Evolutionary conservation across 2,113 vertebrate species (phyloP).

Genomic region (Nerophis ophidion): DNA sequence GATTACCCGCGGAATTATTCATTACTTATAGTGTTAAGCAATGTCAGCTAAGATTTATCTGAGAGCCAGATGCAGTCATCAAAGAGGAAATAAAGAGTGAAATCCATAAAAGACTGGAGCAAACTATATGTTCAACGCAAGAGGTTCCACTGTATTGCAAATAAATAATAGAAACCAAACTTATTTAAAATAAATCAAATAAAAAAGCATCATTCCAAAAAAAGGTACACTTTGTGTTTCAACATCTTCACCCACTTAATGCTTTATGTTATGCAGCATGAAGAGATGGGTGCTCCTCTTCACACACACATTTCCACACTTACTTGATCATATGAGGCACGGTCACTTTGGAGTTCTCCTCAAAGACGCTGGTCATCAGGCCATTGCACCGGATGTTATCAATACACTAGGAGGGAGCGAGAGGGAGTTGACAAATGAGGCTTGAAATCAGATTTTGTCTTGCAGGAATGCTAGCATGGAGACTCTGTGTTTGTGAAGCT

Average conservation of each 20-base stretch:
- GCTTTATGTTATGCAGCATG: conserved; percentile 25
- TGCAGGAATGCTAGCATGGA: conserved; percentile 11
- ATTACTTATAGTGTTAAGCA: too few relatives aligned
- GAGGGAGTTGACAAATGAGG: neutral
- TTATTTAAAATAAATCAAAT: conserved; percentile 18
- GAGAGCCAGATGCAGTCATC: too few relatives aligned
- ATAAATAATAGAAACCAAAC: conserved; percentile 23
- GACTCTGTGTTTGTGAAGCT: conserved; percentile 36
- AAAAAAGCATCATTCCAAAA: conserved; percentile 26
- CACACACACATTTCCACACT: conserved; percentile 58
- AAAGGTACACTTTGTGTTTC: conserved; percentile 1
- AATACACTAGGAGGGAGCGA: conserved; percentile 77
- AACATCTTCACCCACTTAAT: conserved; percentile 17
- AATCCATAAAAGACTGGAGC: neutral
- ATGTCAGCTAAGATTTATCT: too few relatives aligned
- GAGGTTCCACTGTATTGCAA: conserved; percentile 15
- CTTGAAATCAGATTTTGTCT: conserved; percentile 5
- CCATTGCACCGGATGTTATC: conserved; percentile 99
- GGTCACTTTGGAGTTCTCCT: conserved; percentile 98
- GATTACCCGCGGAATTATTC: too few relatives aligned
- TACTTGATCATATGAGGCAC: conserved; percentile 99
- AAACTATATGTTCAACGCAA: neutral
- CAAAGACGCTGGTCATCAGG: conserved; percentile 97
- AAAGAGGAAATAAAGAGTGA: neutral
- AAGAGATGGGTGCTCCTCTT: conserved; percentile 37